phyloP scores from a whole-genome alignment of 2,797 vertebrate species.

The Cossypha heuglini region DNA sequence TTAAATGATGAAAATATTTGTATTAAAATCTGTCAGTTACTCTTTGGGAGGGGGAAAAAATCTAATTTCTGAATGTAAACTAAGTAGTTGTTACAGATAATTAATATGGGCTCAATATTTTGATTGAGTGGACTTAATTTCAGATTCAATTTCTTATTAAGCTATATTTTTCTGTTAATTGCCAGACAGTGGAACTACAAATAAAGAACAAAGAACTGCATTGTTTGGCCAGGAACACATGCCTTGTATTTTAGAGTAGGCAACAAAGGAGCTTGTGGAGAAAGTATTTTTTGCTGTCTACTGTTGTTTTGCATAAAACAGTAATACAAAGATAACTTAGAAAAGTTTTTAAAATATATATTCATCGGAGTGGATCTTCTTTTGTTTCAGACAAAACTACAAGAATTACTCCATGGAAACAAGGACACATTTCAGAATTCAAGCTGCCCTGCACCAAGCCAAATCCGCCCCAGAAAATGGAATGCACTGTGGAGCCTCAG shows the following conservation, averaged over 20 bases:
- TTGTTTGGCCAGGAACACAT: constrained; percentile 20
- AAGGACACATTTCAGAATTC: constrained; percentile 97
- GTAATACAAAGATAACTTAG: neutral
- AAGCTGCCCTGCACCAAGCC: constrained; percentile 93
- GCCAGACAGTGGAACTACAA: constrained; percentile 28
- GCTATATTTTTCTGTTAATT: constrained; percentile 43
- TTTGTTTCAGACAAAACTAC: constrained; percentile 90
- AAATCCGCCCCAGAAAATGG: constrained; percentile 80
- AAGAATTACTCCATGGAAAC: constrained; percentile 99
- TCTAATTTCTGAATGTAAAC: neutral
- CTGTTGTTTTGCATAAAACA: neutral
- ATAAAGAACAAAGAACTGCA: constrained; percentile 36
- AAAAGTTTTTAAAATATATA: neutral
- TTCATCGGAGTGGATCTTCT: constrained; percentile 36
- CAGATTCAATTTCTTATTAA: constrained; percentile 7
- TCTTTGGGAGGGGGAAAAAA: rapidly evolving
- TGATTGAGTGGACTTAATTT: neutral
- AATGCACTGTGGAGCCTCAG: constrained; percentile 72
- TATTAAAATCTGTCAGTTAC: neutral
- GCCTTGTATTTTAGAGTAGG: constrained; percentile 46
- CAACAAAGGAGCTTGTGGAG: constrained; percentile 24
- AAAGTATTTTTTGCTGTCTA: neutral
- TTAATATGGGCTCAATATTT: neutral
- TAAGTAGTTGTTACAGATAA: neutral
- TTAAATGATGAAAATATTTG: neutral